Percentiles rank a stretch among this genome's conserved stretches.
These are phyloP conservation scores for Lagenorhynchus albirostris DNA, from an alignment of 2,113 vertebrate species.

Conservation along the genomic window DNA sequence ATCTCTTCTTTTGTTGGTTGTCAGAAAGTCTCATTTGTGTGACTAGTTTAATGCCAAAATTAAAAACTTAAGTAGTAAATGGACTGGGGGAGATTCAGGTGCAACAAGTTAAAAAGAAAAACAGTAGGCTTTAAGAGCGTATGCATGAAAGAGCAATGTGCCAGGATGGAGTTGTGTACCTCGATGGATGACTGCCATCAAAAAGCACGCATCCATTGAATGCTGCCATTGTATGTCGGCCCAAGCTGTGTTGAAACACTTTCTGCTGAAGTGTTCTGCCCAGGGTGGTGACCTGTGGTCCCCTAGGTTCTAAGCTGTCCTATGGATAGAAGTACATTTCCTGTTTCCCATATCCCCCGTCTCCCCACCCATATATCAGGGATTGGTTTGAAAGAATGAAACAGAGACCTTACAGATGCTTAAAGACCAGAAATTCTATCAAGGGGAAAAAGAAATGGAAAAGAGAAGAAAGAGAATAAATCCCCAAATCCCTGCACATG, in stretches of 20 bases:
- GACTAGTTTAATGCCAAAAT: not conserved
- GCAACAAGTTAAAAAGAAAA: not conserved
- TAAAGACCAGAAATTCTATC: slow-evolving; percentile 53
- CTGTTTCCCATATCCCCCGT: not conserved
- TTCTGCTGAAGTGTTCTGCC: not conserved
- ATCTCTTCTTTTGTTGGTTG: not conserved
- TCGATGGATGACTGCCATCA: not conserved
- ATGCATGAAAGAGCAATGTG: not conserved
- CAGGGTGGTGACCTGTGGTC: not conserved
- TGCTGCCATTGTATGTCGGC: not conserved
- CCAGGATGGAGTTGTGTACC: not conserved
- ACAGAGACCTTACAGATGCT: slow-evolving; percentile 63
- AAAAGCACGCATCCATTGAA: not conserved
- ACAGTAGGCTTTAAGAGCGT: not conserved
- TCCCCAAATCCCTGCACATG: slow-evolving; percentile 64
- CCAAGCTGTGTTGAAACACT: not conserved
- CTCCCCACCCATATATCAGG: not conserved
- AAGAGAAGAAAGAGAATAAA: slow-evolving; percentile 61
- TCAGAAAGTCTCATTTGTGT: not conserved
- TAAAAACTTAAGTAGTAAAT: not conserved
- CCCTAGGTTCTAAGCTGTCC: not conserved
- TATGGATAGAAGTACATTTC: not conserved
- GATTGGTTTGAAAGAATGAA: slow-evolving; percentile 55
- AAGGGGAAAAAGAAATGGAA: slow-evolving; percentile 51
- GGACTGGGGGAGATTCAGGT: not conserved